Conservation (phyloP, 92 coral and sea anemone species). For the Heliopora coerulea region DNA sequence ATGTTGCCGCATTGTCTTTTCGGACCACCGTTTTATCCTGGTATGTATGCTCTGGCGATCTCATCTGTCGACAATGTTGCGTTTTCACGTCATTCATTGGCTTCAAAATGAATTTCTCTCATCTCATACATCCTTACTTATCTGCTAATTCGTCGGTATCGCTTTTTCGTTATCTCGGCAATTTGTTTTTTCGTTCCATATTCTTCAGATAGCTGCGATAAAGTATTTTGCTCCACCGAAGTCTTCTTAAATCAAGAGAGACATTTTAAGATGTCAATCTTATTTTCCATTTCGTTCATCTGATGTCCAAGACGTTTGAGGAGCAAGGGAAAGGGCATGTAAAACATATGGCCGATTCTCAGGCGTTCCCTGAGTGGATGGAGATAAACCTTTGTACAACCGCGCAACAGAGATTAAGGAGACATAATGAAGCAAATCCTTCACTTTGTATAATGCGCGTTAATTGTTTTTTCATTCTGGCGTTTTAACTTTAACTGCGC, state of each 20-base stretch:
- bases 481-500: neutral
- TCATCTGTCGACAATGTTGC: neutral
- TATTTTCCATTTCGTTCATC: neutral
- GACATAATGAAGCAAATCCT: neutral
- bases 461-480: neutral
- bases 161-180: neutral
- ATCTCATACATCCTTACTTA: neutral
- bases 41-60: neutral
- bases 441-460: neutral
- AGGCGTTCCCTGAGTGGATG: neutral
- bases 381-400: neutral
- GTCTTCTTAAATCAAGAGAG: neutral
- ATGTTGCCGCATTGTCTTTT: neutral
- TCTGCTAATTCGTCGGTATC: neutral
- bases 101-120: neutral
- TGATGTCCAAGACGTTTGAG: neutral
- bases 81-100: neutral
- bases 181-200: too few relatives aligned
- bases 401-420: neutral
- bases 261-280: neutral
- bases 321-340: neutral
- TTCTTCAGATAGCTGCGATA: too few relatives aligned
- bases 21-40: neutral
- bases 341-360: slow-evolving; percentile 26
- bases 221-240: neutral